Conservation (phyloP, 2,113 vertebrate genomes). For the Rafetus swinhoei region DNA sequence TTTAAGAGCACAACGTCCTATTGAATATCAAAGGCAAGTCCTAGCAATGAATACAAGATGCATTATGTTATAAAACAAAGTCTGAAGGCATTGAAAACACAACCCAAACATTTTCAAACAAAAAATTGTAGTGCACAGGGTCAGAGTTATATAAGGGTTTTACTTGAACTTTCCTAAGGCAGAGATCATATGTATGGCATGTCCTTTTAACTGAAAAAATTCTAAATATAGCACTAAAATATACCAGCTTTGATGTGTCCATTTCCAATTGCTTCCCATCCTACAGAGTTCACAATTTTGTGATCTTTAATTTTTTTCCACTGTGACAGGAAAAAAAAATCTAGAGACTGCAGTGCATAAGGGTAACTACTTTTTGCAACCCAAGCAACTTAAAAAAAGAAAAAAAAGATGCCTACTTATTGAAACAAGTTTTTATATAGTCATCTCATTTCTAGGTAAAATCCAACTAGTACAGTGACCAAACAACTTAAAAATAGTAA, state of each 20-base stretch:
- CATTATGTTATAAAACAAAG: background rate
- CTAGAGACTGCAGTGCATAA: background rate
- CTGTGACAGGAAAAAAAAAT: background rate
- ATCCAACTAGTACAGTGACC: background rate
- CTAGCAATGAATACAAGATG: accelerated
- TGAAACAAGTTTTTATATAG: background rate
- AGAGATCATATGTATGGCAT: accelerated
- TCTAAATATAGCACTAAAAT: background rate
- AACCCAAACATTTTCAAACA: background rate
- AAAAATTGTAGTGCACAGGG: background rate
- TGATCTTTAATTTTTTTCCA: background rate
- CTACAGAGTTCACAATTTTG: background rate
- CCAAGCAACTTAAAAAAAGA: background rate
- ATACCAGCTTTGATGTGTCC: background rate
- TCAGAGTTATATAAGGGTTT: background rate
- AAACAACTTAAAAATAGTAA: background rate
- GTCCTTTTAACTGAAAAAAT: background rate
- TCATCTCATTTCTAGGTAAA: background rate
- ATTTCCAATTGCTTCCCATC: background rate
- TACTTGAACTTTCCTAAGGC: background rate
- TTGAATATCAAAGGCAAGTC: background rate
- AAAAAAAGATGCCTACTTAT: background rate
- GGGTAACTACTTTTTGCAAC: background rate
- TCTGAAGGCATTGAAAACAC: background rate
- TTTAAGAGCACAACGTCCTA: background rate